Conservation (phyloP, 2,797 vertebrate species). For the Podarcis lilfordi region DNA sequence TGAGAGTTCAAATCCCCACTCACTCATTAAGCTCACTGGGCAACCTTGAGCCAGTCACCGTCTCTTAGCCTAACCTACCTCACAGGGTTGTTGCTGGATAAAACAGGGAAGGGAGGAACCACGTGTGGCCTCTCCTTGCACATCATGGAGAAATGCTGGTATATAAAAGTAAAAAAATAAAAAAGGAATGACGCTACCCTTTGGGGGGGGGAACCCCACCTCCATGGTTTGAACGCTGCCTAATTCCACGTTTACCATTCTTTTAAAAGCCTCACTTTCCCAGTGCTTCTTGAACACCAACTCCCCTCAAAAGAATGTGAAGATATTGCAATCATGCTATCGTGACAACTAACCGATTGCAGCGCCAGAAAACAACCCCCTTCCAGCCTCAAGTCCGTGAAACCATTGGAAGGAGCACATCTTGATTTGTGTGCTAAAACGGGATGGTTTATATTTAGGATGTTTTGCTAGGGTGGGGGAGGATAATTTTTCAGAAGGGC, state of each 20-base stretch:
- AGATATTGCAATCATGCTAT: background rate
- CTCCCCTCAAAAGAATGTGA: background rate
- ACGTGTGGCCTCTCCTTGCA: no score
- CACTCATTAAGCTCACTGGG: no score
- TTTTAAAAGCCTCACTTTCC: background rate
- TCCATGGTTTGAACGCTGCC: background rate
- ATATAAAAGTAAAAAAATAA: no score
- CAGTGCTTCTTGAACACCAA: background rate
- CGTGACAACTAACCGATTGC: background rate
- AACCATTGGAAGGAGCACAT: background rate
- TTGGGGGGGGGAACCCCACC: background rate
- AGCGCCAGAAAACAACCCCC: background rate
- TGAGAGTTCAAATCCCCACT: no score
- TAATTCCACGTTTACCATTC: background rate
- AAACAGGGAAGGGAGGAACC: no score
- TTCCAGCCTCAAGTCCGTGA: background rate
- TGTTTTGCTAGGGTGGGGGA: background rate
- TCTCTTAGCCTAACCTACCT: no score
- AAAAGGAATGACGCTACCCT: background rate
- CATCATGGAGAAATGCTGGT: no score
- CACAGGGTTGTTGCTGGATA: no score
- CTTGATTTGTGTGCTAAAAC: background rate
- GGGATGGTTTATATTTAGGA: background rate
- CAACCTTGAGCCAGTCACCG: no score
- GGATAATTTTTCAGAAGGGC: background rate